phyloP scores from a whole-genome alignment of 2,113 vertebrate genomes.

The Dromas ardeola region DNA sequence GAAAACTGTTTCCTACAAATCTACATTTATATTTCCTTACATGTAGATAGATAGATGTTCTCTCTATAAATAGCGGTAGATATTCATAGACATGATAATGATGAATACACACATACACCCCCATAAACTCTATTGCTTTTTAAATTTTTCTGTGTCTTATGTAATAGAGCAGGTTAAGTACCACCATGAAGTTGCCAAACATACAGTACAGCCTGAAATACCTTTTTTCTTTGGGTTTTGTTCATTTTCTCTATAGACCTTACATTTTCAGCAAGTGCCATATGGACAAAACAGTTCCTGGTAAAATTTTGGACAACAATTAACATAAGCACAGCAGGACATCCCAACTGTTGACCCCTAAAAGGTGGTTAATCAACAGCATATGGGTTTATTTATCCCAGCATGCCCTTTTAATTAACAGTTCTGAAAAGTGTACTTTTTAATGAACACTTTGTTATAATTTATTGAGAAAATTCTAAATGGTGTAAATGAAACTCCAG shows the following conservation, averaged over 20 bases:
- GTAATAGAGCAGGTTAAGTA: not conserved
- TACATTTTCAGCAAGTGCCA: constrained; percentile 65
- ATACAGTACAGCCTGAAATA: not conserved
- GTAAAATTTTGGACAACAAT: constrained; percentile 74
- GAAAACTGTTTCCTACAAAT: not conserved
- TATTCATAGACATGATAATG: not conserved
- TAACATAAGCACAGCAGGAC: constrained; percentile 71
- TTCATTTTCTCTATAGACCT: constrained; percentile 13
- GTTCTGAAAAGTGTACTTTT: constrained; percentile 64
- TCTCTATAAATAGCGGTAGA: not conserved
- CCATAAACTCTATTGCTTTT: not conserved
- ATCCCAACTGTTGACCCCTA: constrained; percentile 77
- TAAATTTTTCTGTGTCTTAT: not conserved
- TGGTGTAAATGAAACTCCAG: constrained; percentile 39
- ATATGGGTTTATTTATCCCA: constrained; percentile 84
- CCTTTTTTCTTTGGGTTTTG: not conserved
- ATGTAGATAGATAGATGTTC: not conserved
- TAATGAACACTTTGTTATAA: constrained; percentile 38
- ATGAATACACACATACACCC: not conserved
- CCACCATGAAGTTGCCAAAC: not conserved
- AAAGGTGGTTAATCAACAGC: constrained; percentile 85
- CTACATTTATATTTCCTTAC: not conserved
- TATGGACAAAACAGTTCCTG: constrained; percentile 74
- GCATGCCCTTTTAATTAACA: constrained; percentile 81
- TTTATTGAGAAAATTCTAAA: constrained; percentile 31